phyloP scores from a whole-genome alignment of 35 echinoderm and acorn worm species.

The Chiridota heheva region DNA sequence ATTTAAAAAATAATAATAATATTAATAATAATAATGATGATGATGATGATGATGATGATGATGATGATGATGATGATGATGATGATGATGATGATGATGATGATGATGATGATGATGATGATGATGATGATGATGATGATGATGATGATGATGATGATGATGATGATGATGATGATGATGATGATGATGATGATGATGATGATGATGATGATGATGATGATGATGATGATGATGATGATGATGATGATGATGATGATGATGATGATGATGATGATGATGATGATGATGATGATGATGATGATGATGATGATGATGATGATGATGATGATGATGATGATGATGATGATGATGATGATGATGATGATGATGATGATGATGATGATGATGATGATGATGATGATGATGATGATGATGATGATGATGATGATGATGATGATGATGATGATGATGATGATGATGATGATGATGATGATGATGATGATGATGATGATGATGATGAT shows the following conservation, averaged over 20 bases:
- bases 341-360: constrained; percentile 4
- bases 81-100: constrained; percentile 5
- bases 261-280: not conserved
- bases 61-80: constrained; percentile 6
- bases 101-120: constrained; percentile 6
- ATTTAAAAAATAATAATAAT: too few species aligned
- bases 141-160: constrained; percentile 6
- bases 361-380: constrained; percentile 5
- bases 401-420: constrained; percentile 5
- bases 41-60: constrained; percentile 5
- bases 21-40: too few species aligned
- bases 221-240: constrained; percentile 4
- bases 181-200: constrained; percentile 5
- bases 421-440: not conserved
- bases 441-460: not conserved
- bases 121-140: constrained; percentile 6
- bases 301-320: constrained; percentile 6
- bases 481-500: constrained; percentile 9
- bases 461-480: constrained; percentile 9
- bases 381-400: constrained; percentile 4
- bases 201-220: constrained; percentile 4
- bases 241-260: constrained; percentile 5
- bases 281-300: not conserved
- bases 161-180: constrained; percentile 5
- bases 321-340: constrained; percentile 5